Conservation (phyloP, 2,888 invertebrate genomes). For the Alentia gelatinosa region DNA sequence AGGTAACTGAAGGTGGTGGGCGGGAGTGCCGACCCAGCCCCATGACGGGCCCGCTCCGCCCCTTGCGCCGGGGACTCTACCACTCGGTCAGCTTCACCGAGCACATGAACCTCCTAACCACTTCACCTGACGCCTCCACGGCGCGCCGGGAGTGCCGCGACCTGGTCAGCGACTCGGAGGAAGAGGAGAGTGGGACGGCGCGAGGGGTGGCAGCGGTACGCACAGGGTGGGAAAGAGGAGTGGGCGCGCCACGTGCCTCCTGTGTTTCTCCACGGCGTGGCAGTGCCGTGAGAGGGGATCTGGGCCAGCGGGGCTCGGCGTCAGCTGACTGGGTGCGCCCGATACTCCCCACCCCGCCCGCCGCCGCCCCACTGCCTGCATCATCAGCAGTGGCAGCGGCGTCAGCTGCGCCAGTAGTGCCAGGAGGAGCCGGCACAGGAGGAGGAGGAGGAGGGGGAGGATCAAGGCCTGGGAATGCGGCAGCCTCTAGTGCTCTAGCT, state of each 20-base stretch:
- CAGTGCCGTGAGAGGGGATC: neutral
- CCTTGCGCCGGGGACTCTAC: slow-evolving; percentile 4
- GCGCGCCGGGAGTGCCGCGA: neutral
- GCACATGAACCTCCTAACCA: slow-evolving; percentile 5
- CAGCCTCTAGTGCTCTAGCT: neutral
- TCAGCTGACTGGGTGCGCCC: neutral
- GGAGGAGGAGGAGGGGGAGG: neutral
- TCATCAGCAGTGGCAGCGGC: neutral
- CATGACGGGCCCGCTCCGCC: neutral
- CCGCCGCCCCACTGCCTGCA: neutral
- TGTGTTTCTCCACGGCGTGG: neutral
- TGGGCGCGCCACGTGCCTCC: slow-evolving; percentile 1
- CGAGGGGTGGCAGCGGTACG: neutral
- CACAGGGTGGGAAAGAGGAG: neutral
- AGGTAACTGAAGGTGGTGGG: neutral
- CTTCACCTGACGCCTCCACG: slow-evolving; percentile 24
- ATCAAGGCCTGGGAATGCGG: no score
- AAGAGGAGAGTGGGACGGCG: neutral
- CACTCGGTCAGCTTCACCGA: slow-evolving; percentile 42
- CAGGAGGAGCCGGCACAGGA: neutral
- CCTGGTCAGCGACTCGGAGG: neutral
- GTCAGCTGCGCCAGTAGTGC: neutral
- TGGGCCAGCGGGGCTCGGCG: neutral
- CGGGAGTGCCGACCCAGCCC: neutral
- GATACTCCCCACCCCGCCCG: neutral